Conservation (phyloP, 2,888 invertebrate species). For the Philereme vetulata region DNA sequence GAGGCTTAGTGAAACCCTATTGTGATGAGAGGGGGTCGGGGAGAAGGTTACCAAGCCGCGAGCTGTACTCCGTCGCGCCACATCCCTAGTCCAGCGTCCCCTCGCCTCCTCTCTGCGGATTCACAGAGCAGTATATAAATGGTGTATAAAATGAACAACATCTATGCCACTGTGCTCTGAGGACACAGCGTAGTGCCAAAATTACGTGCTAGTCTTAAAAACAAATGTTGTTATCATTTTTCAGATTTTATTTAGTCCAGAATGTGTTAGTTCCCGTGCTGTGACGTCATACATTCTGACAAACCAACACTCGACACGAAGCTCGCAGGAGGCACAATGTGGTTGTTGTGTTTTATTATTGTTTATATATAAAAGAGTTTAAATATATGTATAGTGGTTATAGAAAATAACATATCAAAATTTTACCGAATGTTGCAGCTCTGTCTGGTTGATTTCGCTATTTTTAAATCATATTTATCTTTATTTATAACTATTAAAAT, state of each 20-base stretch:
- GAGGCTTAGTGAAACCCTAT: constrained; percentile 67
- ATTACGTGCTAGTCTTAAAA: constrained; percentile 82
- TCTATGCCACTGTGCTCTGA: constrained; percentile 73
- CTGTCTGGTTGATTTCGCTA: constrained; percentile 29
- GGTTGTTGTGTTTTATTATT: constrained; percentile 55
- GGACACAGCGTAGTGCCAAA: constrained; percentile 81
- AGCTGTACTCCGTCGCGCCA: constrained; percentile 27
- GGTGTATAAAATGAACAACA: constrained; percentile 72
- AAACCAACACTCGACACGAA: constrained; percentile 73
- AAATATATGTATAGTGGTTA: constrained; percentile 36
- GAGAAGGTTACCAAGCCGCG: constrained; percentile 28
- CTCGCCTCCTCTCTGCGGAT: constrained; percentile 43
- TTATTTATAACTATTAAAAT: constrained; percentile 25
- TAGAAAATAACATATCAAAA: constrained; percentile 41
- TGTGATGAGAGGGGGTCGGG: constrained; percentile 32
- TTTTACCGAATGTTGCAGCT: constrained; percentile 34
- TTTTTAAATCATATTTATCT: constrained; percentile 21
- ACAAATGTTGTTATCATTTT: constrained; percentile 81
- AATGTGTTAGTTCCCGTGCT: constrained; percentile 82
- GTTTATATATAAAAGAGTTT: constrained; percentile 36
- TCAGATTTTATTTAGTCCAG: constrained; percentile 84
- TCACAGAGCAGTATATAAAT: constrained; percentile 63
- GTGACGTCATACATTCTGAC: constrained; percentile 73
- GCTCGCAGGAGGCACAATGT: constrained; percentile 60
- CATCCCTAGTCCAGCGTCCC: constrained; percentile 31